These are phyloP conservation scores for Labrus mixtus DNA, from an alignment of 2,113 vertebrate species.

Conservation along the genomic window DNA sequence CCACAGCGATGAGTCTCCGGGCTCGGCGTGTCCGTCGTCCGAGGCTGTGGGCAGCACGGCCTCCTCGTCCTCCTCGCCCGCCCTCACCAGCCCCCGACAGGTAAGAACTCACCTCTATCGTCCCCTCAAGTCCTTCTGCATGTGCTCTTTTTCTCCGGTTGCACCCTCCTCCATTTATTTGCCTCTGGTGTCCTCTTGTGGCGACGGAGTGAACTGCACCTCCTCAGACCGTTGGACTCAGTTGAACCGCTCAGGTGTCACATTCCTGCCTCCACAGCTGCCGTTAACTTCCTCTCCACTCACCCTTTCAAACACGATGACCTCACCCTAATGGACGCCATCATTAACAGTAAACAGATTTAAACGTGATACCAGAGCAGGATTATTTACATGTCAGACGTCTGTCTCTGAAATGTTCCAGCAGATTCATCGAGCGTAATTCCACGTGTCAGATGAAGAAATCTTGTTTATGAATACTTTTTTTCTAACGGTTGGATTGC, in stretches of 20 bases:
- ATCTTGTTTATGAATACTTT: conserved; percentile 33
- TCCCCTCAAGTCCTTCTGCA: not conserved
- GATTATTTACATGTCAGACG: conserved; percentile 32
- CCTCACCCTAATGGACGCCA: conserved; percentile 33
- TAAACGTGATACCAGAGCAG: conserved; percentile 12
- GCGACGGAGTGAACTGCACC: conserved; percentile 40
- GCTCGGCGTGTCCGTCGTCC: conserved; percentile 80
- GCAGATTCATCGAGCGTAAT: conserved; percentile 14
- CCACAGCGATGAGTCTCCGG: conserved; percentile 88
- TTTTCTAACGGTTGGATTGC: conserved; percentile 9
- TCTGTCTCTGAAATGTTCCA: conserved; percentile 12
- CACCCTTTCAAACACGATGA: conserved; percentile 18
- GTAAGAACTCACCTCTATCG: conserved; percentile 67
- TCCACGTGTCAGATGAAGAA: conserved; percentile 14
- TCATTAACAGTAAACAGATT: conserved; percentile 10
- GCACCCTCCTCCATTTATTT: not conserved
- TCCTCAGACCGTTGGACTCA: conserved; percentile 64
- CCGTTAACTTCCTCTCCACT: conserved; percentile 10
- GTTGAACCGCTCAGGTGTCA: conserved; percentile 60
- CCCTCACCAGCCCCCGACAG: conserved; percentile 80
- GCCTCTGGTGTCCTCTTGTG: conserved; percentile 59
- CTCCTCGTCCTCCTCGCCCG: conserved; percentile 75
- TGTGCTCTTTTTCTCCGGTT: too few relatives aligned
- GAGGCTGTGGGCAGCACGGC: conserved; percentile 81
- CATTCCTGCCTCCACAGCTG: conserved; percentile 37